phyloP scores from a whole-genome alignment of 2,113 vertebrate genomes.

The Polyodon spathula region DNA sequence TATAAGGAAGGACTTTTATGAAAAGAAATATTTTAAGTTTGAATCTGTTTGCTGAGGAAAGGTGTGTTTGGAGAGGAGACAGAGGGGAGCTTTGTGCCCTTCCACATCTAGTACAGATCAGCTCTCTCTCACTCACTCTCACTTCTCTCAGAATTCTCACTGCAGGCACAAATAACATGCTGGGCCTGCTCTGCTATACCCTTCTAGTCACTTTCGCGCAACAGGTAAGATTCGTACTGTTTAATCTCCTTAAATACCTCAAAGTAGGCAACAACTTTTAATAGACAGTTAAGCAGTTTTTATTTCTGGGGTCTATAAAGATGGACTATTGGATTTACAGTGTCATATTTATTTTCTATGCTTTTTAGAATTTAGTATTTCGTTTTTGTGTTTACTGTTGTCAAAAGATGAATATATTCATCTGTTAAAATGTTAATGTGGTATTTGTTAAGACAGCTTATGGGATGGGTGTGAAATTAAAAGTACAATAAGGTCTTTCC shows the following conservation, averaged over 20 bases:
- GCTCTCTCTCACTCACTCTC: slow-evolving; percentile 34
- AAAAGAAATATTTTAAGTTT: slow-evolving; percentile 63
- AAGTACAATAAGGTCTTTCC: too few relatives aligned
- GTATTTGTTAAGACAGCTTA: too few relatives aligned
- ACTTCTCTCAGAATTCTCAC: slow-evolving; percentile 27
- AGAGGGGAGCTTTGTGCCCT: slow-evolving; percentile 80
- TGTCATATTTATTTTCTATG: too few relatives aligned
- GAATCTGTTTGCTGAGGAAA: slow-evolving; percentile 54
- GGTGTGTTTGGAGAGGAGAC: slow-evolving; percentile 67
- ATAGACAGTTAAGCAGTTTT: too few relatives aligned
- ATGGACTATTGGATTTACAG: too few relatives aligned
- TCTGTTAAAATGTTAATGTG: too few relatives aligned
- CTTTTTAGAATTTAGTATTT: too few relatives aligned
- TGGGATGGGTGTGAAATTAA: too few relatives aligned
- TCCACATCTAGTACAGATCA: slow-evolving; percentile 44
- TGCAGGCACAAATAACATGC: slow-evolving; percentile 59
- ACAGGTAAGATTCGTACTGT: slow-evolving; percentile 60
- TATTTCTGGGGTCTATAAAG: too few relatives aligned
- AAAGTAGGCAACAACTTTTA: not conserved
- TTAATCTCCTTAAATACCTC: slow-evolving; percentile 7
- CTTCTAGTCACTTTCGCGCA: slow-evolving; percentile 59
- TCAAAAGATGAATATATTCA: too few relatives aligned
- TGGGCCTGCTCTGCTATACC: slow-evolving; percentile 47
- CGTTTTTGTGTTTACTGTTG: too few relatives aligned
- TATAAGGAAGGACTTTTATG: slow-evolving; percentile 32